Percentiles rank a stretch among this genome's conserved stretches.
Evolutionary conservation across 2,888 invertebrate genomes (phyloP).

Genomic region (Branchipolynoe longqiensis): DNA sequence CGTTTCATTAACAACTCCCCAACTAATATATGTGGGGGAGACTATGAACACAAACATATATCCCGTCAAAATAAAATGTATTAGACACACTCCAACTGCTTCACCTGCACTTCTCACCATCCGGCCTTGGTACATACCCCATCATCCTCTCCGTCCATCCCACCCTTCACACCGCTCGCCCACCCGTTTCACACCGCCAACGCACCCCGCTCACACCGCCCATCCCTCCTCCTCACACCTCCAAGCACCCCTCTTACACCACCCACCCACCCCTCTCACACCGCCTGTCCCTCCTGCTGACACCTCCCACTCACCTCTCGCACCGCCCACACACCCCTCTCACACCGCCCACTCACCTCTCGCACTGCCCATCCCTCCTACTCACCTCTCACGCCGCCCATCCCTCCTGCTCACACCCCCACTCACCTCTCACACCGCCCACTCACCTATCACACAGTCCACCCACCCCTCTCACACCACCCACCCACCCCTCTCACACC

Average conservation of each 20-base stretch:
- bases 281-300: neutral
- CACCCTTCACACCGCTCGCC: neutral
- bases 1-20: no score
- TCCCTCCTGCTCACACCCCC: no score
- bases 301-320: neutral
- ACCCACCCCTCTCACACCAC: neutral
- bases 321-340: neutral
- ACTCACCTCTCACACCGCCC: neutral
- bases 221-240: no score
- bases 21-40: no score
- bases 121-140: no score
- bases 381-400: neutral
- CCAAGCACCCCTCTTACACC: no score
- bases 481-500: neutral
- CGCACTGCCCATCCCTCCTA: neutral
- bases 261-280: neutral
- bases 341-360: neutral
- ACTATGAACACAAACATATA: no score
- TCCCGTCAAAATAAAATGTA: no score
- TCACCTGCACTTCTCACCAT: no score
- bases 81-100: no score
- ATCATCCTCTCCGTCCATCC: neutral
- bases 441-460: neutral
- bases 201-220: neutral
- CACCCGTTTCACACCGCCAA: neutral